These are phyloP conservation scores for Picus viridis DNA, from an alignment of 2,797 vertebrate genomes.

Conservation along the genomic window DNA sequence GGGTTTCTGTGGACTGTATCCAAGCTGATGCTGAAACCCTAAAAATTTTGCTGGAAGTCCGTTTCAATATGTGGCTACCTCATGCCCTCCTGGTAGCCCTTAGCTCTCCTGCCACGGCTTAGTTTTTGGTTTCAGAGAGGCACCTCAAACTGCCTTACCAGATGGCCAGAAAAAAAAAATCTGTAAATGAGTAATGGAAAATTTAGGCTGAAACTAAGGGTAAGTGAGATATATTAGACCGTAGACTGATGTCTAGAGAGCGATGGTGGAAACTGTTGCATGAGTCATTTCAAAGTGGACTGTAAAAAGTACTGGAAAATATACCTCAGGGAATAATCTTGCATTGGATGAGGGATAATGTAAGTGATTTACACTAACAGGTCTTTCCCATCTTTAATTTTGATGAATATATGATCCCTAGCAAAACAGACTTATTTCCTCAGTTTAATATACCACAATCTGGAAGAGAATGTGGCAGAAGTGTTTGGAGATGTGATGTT, in stretches of 20 bases:
- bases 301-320: slow-evolving; percentile 41
- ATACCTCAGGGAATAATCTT: slow-evolving; percentile 27
- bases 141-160: neutral
- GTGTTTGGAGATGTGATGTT: slow-evolving; percentile 41
- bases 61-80: neutral
- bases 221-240: slow-evolving; percentile 12
- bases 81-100: neutral
- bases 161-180: neutral
- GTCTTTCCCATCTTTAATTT: slow-evolving; percentile 61
- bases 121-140: neutral
- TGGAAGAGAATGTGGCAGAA: slow-evolving; percentile 46
- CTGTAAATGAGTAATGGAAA: slow-evolving; percentile 42
- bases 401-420: slow-evolving; percentile 24
- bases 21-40: neutral
- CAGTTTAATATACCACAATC: slow-evolving; percentile 37
- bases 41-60: neutral
- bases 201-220: slow-evolving; percentile 14
- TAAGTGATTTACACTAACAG: slow-evolving; percentile 38
- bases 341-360: slow-evolving; percentile 21
- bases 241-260: slow-evolving; percentile 14
- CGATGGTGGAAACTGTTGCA: slow-evolving; percentile 52
- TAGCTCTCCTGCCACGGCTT: neutral
- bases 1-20: neutral
- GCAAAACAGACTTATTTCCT: slow-evolving; percentile 35
- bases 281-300: slow-evolving; percentile 50